Percentiles rank a stretch among this genome's conserved stretches.
phyloP scores from a whole-genome alignment of 2,797 vertebrate genomes.

The Leucoraja ocellata region DNA sequence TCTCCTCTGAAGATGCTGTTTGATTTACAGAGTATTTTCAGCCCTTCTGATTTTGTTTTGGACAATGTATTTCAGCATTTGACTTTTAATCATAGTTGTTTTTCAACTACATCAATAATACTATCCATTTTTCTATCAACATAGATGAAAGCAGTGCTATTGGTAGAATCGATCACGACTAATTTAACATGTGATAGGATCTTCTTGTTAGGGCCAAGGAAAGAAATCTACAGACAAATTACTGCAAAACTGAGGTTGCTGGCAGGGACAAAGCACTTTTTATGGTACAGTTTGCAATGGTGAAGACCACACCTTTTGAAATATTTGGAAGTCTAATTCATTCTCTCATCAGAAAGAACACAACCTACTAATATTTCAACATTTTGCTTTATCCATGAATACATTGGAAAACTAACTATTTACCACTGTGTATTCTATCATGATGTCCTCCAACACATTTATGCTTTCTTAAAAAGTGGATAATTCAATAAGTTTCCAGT shows the following conservation, averaged over 20 bases:
- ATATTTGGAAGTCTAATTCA: background rate
- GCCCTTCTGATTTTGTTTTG: too few species aligned
- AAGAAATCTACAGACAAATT: background rate
- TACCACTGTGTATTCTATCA: conserved; percentile 12
- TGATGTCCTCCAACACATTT: background rate
- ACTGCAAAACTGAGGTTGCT: background rate
- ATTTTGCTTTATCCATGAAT: background rate
- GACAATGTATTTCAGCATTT: too few species aligned
- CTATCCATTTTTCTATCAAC: background rate
- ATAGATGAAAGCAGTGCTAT: background rate
- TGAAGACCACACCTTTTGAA: background rate
- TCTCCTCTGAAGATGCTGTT: too few species aligned
- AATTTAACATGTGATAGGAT: background rate
- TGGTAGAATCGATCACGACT: background rate
- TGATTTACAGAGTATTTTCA: too few species aligned
- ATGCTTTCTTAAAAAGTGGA: background rate
- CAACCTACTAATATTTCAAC: background rate
- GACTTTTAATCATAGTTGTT: background rate
- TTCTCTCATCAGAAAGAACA: background rate
- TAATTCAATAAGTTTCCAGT: background rate
- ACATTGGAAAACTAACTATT: background rate
- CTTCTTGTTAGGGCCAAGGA: too few species aligned
- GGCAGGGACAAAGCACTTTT: background rate
- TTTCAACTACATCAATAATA: background rate
- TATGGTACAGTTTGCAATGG: background rate